Conservation (phyloP, 2,888 invertebrate genomes). For the Cephus sareptanus region DNA sequence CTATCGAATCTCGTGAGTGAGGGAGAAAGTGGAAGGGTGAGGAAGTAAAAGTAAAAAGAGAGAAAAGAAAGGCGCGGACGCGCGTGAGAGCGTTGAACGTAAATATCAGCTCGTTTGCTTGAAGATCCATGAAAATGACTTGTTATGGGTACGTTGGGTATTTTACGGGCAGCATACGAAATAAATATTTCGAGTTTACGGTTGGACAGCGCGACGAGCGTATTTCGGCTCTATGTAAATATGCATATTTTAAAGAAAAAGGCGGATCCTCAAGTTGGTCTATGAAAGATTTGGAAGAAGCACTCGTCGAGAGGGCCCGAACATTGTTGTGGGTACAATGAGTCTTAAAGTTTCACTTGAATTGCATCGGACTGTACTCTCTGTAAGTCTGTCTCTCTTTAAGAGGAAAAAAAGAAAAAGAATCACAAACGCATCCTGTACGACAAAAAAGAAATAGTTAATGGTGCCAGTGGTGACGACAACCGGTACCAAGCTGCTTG, state of each 20-base stretch:
- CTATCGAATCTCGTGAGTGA: neutral
- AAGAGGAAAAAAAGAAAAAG: neutral
- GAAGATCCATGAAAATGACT: constrained; percentile 52
- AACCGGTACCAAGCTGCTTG: neutral
- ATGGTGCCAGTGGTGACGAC: neutral
- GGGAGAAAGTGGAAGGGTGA: neutral
- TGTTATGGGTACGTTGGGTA: constrained; percentile 48
- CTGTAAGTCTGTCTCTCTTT: neutral
- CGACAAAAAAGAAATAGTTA: neutral
- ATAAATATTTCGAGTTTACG: constrained; percentile 55
- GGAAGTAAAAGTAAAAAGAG: neutral
- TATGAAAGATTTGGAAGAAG: constrained; percentile 20
- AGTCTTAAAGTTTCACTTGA: neutral
- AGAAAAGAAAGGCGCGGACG: constrained; percentile 6
- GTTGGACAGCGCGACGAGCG: constrained; percentile 20
- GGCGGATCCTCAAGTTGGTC: constrained; percentile 17
- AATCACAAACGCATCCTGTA: neutral
- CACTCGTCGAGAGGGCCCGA: neutral
- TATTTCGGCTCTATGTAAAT: constrained; percentile 8
- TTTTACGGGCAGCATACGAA: constrained; percentile 48
- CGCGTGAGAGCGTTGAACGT: constrained; percentile 44
- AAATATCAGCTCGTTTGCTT: constrained; percentile 54
- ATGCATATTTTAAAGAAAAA: constrained; percentile 41
- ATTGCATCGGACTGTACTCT: neutral
- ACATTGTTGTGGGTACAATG: neutral